Conservation (phyloP, 1,140 invertebrate genomes). For the Apocrypta bakeri region DNA sequence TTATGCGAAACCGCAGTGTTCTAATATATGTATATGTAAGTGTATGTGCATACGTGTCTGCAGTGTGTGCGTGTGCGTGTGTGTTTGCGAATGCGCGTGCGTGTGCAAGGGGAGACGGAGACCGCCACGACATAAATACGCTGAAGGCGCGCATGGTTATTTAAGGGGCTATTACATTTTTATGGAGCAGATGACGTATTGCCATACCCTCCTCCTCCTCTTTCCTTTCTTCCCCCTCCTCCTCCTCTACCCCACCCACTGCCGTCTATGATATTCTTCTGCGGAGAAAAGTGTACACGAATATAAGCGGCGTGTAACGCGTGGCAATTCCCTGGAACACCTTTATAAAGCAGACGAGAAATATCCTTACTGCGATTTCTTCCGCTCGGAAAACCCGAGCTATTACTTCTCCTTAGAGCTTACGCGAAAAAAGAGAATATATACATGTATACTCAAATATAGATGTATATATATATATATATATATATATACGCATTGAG, state of each 20-base stretch:
- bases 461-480: no score
- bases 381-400: slow-evolving; percentile 26
- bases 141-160: slow-evolving; percentile 57
- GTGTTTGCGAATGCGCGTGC: neutral
- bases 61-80: neutral
- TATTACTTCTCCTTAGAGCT: slow-evolving; percentile 24
- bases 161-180: slow-evolving; percentile 64
- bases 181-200: slow-evolving; percentile 62
- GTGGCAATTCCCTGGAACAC: slow-evolving; percentile 56
- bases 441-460: no score
- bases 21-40: neutral
- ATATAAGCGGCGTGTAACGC: slow-evolving; percentile 49
- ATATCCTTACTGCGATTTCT: slow-evolving; percentile 45
- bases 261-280: slow-evolving; percentile 13
- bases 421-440: no score
- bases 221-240: neutral
- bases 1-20: no score
- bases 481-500: no score
- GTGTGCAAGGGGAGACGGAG: neutral
- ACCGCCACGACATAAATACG: slow-evolving; percentile 58
- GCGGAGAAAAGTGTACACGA: slow-evolving; percentile 46
- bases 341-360: slow-evolving; percentile 51
- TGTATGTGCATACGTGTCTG: slow-evolving; percentile 1
- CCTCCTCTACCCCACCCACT: neutral
- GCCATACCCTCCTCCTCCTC: slow-evolving; percentile 26